Conservation (phyloP, 2,888 invertebrate species). For the Chorisops tibialis region DNA sequence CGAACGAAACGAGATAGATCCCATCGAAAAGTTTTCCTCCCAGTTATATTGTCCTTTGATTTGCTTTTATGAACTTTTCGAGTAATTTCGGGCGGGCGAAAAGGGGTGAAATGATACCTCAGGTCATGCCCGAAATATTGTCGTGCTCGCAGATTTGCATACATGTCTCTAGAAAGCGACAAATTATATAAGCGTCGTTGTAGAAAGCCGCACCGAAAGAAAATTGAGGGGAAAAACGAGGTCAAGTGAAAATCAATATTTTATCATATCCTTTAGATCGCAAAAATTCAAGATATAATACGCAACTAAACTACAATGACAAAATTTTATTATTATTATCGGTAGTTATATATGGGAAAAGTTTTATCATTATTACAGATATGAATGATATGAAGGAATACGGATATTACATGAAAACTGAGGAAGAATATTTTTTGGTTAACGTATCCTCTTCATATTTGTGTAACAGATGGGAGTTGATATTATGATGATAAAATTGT, state of each 20-base stretch:
- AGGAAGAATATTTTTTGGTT: too few relatives aligned
- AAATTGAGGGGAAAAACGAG: background rate
- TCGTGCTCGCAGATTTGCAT: background rate
- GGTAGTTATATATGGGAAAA: background rate
- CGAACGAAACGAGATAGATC: conserved; percentile 1
- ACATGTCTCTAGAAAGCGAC: background rate
- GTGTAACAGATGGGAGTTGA: too few relatives aligned
- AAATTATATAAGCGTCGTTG: conserved; percentile 2
- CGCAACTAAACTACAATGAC: background rate
- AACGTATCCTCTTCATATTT: too few relatives aligned
- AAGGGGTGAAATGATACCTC: conserved; percentile 20
- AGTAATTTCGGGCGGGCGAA: conserved; percentile 23
- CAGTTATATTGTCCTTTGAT: conserved; percentile 32
- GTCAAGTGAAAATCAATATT: conserved; percentile 25
- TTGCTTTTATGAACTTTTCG: conserved; percentile 31
- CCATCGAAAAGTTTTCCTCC: conserved; percentile 28
- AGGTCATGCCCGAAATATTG: background rate
- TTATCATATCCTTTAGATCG: conserved; percentile 9
- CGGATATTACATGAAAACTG: background rate
- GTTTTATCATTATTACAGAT: too few relatives aligned
- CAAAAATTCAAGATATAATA: background rate
- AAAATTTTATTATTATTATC: background rate
- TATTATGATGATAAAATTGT: too few relatives aligned
- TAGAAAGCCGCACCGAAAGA: background rate
- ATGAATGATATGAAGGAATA: background rate